Evolutionary conservation across 2,113 vertebrate species (phyloP).

Genomic region (Protomyctophum bolini): DNA sequence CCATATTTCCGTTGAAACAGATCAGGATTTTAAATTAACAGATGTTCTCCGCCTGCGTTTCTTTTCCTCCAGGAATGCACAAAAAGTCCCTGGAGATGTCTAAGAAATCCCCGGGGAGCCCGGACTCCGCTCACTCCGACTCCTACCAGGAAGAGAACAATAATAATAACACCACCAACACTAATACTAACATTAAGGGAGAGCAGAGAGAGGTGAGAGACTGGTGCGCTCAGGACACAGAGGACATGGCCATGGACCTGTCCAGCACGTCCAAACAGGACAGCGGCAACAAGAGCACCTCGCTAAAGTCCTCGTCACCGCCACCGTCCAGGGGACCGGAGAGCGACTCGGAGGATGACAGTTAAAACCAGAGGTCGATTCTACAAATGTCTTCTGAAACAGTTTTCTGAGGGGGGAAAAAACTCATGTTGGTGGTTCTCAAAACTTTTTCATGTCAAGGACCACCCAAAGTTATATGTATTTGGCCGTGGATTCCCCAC

Average conservation of each 20-base stretch:
- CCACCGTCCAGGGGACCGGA: conserved; percentile 33
- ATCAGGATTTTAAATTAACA: not conserved
- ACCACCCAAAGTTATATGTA: too few species aligned
- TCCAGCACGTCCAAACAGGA: conserved; percentile 89
- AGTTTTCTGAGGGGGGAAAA: not conserved
- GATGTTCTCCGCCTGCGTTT: not conserved
- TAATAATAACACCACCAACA: conserved; percentile 32
- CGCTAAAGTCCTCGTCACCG: conserved; percentile 37
- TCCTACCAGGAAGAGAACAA: conserved; percentile 65
- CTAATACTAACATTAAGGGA: not conserved
- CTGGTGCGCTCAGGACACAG: conserved; percentile 47
- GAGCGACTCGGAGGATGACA: conserved; percentile 66
- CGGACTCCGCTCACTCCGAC: conserved; percentile 67
- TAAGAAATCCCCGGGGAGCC: conserved; percentile 79
- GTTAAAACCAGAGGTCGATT: conserved; percentile 49
- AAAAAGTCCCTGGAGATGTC: conserved; percentile 89
- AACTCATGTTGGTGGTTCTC: too few species aligned
- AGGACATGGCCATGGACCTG: conserved; percentile 89
- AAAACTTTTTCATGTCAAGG: too few species aligned
- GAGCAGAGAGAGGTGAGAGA: not conserved
- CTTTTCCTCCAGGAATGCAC: conserved; percentile 87
- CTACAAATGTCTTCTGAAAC: not conserved
- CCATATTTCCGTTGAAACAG: not conserved
- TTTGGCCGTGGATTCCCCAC: not conserved
- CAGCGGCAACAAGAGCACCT: conserved; percentile 62